Conservation (phyloP, 2,888 invertebrate species). For the Gasteruption jaculator region DNA sequence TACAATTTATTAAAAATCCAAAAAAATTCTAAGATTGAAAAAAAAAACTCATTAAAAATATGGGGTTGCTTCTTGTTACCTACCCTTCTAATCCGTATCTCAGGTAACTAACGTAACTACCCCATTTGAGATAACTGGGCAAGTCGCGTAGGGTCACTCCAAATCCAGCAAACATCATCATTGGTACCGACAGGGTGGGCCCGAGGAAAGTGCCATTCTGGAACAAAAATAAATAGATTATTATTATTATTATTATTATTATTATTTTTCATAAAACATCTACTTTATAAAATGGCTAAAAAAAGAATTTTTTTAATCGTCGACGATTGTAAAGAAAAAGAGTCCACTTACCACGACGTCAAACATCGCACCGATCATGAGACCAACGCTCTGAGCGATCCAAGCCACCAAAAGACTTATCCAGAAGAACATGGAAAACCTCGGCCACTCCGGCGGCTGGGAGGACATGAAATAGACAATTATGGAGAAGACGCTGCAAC, state of each 20-base stretch:
- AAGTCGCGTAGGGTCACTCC: constrained; percentile 86
- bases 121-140: constrained; percentile 83
- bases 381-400: constrained; percentile 88
- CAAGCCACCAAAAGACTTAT: constrained; percentile 80
- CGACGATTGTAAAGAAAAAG: constrained; percentile 24
- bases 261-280: constrained; percentile 3
- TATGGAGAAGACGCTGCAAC: constrained; percentile 66
- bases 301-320: constrained; percentile 1
- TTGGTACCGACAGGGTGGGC: constrained; percentile 85
- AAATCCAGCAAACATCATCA: constrained; percentile 97
- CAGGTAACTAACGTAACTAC: constrained; percentile 86
- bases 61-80: no score
- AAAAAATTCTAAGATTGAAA: no score
- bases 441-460: constrained; percentile 74
- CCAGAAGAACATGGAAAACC: constrained; percentile 82
- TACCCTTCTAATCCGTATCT: constrained; percentile 86
- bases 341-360: constrained; percentile 70
- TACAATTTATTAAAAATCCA: no score
- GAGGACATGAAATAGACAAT: constrained; percentile 86
- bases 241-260: no score
- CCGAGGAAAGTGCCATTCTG: constrained; percentile 95
- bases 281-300: not conserved
- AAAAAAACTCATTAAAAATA: no score
- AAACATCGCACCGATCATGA: constrained; percentile 87
- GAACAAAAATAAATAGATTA: no score